Percentiles rank a stretch among this genome's conserved stretches.
Conservation (phyloP, 2,113 vertebrate genomes). For the Nettapus auritus region DNA sequence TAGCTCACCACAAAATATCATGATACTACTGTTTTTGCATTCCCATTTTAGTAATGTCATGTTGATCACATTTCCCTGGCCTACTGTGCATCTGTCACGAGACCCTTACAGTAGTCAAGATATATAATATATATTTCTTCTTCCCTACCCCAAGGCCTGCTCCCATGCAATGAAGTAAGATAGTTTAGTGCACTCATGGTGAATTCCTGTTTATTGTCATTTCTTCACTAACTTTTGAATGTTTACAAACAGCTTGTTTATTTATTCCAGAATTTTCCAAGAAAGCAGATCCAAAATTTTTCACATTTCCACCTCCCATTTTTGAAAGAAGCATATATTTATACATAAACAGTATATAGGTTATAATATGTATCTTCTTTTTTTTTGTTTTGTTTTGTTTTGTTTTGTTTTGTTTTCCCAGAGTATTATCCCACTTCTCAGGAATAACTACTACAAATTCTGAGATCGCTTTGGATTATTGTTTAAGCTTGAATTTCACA, state of each 20-base stretch:
- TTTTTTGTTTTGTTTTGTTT: too few species aligned
- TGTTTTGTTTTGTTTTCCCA: background rate
- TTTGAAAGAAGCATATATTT: background rate
- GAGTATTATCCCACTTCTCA: background rate
- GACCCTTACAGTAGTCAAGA: background rate
- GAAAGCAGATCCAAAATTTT: background rate
- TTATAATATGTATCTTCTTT: too few species aligned
- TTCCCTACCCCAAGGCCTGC: background rate
- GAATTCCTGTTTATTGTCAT: background rate
- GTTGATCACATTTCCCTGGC: background rate
- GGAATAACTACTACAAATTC: background rate
- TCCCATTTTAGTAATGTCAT: background rate
- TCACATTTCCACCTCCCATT: background rate
- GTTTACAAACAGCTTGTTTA: background rate
- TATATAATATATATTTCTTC: background rate
- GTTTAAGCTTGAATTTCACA: background rate
- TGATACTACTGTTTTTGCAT: background rate
- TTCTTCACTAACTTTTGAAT: background rate
- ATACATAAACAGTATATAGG: too few species aligned
- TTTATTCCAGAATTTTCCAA: background rate
- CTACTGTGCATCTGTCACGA: background rate
- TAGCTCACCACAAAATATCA: fast-evolving
- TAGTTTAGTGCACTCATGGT: background rate
- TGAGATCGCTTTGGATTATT: background rate
- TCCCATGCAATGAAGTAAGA: background rate